Percentiles rank a stretch among this genome's conserved stretches.
Conservation (phyloP, 2,113 vertebrate species). For the Hydrochoerus hydrochaeris region DNA sequence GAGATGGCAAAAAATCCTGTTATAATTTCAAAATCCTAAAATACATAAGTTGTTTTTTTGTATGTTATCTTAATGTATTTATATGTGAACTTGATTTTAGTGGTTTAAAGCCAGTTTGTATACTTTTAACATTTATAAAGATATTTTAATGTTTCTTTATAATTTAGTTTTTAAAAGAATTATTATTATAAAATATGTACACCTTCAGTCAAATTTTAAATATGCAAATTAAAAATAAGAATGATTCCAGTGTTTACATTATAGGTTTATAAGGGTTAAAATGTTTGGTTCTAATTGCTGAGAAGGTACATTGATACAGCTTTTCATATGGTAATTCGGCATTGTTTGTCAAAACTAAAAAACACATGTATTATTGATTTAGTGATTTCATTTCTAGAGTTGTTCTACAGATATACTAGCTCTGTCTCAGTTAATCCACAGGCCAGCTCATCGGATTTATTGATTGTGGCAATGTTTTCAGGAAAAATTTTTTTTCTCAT, state of each 20-base stretch:
- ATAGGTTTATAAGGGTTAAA: slow-evolving; percentile 49
- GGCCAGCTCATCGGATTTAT: neutral
- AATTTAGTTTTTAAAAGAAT: slow-evolving; percentile 47
- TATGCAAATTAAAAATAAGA: slow-evolving; percentile 60
- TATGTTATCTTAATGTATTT: slow-evolving; percentile 19
- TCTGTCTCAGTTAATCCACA: neutral
- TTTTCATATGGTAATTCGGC: slow-evolving; percentile 50
- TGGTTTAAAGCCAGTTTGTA: slow-evolving; percentile 22
- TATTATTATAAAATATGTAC: neutral
- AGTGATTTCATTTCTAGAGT: slow-evolving; percentile 49
- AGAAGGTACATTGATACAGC: neutral
- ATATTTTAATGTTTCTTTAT: slow-evolving; percentile 31
- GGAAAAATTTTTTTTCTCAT: slow-evolving; percentile 46
- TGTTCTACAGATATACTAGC: slow-evolving; percentile 25
- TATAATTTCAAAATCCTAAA: slow-evolving; percentile 51
- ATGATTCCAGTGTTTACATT: neutral
- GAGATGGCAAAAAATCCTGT: neutral
- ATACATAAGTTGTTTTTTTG: slow-evolving; percentile 53
- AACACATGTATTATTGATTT: slow-evolving; percentile 15
- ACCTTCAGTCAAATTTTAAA: slow-evolving; percentile 5
- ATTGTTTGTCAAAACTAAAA: slow-evolving; percentile 53
- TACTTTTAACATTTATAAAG: slow-evolving; percentile 22
- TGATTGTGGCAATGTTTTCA: neutral
- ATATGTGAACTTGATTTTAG: slow-evolving; percentile 43
- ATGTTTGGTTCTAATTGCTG: slow-evolving; percentile 39